Conservation (phyloP, 2,797 vertebrate species). For the Hyperoplus immaculatus region DNA sequence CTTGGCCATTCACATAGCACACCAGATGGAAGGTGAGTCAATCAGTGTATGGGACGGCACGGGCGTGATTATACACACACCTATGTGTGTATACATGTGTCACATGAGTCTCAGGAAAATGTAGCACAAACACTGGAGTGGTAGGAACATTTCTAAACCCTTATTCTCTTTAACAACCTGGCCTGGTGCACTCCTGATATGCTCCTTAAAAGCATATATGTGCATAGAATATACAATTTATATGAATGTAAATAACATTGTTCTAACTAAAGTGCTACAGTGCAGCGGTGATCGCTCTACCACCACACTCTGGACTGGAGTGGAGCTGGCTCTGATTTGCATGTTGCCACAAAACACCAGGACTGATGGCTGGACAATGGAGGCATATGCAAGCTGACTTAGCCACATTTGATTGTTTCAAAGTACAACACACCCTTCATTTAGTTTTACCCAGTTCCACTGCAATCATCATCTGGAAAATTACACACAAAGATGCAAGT, state of each 20-base stretch:
- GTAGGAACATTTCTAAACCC: no score
- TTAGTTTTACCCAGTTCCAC: no score
- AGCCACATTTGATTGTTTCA: neutral
- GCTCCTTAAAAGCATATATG: no score
- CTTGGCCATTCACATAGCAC: conserved; percentile 62
- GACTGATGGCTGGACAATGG: neutral
- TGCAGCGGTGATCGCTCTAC: neutral
- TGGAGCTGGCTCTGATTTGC: conserved; percentile 11
- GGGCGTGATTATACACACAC: neutral
- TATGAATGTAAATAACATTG: no score
- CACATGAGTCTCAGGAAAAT: neutral
- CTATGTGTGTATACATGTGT: neutral
- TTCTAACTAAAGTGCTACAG: neutral
- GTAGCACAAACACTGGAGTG: neutral
- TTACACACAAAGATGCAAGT: neutral
- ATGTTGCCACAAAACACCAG: neutral
- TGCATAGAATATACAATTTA: no score
- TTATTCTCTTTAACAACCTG: no score
- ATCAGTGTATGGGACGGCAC: conserved; percentile 23
- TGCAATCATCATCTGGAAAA: no score
- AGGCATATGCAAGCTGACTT: neutral
- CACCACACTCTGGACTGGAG: neutral
- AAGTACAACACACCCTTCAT: no score
- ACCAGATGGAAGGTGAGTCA: conserved; percentile 65
- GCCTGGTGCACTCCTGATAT: no score